Evolutionary conservation across 2,797 vertebrate species (phyloP), one percentile per base, ranked within the genome.

Genomic region (Acanthurus tractus): DNA sequence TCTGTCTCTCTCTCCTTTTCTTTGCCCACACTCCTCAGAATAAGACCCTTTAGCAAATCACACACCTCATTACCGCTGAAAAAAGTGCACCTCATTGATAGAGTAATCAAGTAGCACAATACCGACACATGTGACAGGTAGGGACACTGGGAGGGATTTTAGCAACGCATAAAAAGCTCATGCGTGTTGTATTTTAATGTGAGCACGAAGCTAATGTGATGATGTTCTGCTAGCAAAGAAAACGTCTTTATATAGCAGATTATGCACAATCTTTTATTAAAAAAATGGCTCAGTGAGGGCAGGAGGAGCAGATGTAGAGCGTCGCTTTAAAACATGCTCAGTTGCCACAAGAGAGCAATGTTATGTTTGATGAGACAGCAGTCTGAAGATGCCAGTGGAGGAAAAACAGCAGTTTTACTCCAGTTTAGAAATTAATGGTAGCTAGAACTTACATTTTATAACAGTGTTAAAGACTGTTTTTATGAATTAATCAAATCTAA

Each of bases 41-140:
- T 17, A 10, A 8, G 49, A 66, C 69, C 66, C 58, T 3, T 9
- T 36, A 67, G 52, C n/a, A 20, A 34, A 65, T 29, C 45, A 17
- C 73, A 78, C 25, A 56, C 20, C 72, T 77, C 79, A 66, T 87
- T 79, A 81, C 42, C 11, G 8, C 38, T 11, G 8, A 34, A 67
- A 46, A 74, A 7, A 55, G 40, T 44, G 15, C 15, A 20, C 6
- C 61, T 54, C 67, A 81, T 74, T 81, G 75, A 78, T 34, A 69
- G 44, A 29, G 34, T 10, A 42, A 61, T 18, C 42, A 13, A 65
- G 84, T 40, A 57, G 82, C 40, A 40, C 38, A 40, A 40, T 13
- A 6, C 25, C 20, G 70, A 74, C 71, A 42, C 4, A 50, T 49
- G 29, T 59, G 74, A 36, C 44, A 29, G 57, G 62, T 6, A 2